Evolutionary conservation across 2,797 vertebrate genomes (phyloP), one percentile per base, ranked within the genome.

Genomic region (Leptoclinus maculatus): DNA sequence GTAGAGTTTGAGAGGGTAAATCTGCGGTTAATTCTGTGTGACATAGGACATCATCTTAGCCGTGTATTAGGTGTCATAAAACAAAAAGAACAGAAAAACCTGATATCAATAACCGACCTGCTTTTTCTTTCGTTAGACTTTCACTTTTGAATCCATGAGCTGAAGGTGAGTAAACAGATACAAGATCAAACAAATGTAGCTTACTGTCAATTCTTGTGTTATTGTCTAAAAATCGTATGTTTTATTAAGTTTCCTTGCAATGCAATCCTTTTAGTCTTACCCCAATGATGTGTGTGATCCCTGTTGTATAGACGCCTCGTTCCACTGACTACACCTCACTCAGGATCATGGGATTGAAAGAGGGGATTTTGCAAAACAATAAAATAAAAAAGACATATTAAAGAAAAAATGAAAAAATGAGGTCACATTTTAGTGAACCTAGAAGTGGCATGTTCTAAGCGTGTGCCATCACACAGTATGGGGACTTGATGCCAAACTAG

Each of bases 161-260:
- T 53, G 47, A 79, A 68, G 72, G 79, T 65, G 47, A 74, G 39
- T 29, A 60, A 73, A 78, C 38, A 59, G 49, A 66, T 62, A 60
- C 32, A 60, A 41, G 66, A 66, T 76, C 49, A 16, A 16, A 14
- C 4, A 39, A 7, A 66, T 80, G 74, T n/a, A 64, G 63, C 58
- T 66, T 62, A 66, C 70, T 59, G 19, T 25, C 29, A 41, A 12
- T 71, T 54, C 43, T 41, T 10, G 0, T 41, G 17, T 66, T 74
- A 77, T 66, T 73, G 78, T 75, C 76, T 51, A 70, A 41, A 80
- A 85, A 32, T 58, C 68, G 25, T 23, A 9, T 58, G 32, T 70
- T 19, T 51, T 77, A 53, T 82, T 62, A 59, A 78, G 68, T 72
- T 23, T 39, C n/a, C 2, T 0, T 39, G 23, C 27, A 32, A 14